Conservation (phyloP, 2,888 invertebrate genomes). For the Prosopocoilus inquinatus region DNA sequence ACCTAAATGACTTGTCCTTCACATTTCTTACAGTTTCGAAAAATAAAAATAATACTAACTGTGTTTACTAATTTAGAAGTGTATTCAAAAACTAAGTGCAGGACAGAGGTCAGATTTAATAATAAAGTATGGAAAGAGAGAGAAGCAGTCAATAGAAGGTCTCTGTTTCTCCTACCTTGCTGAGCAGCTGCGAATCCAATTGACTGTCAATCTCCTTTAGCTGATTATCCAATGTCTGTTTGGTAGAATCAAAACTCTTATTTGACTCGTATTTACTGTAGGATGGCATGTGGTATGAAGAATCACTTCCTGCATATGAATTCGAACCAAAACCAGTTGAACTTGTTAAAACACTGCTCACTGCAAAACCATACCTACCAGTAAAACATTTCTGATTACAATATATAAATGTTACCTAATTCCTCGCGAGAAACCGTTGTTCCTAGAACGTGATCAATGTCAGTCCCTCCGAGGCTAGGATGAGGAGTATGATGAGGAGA, state of each 20-base stretch:
- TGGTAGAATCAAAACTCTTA: constrained; percentile 69
- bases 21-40: constrained; percentile 8
- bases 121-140: constrained; percentile 11
- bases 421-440: constrained; percentile 52
- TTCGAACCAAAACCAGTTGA: constrained; percentile 59
- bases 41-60: background rate
- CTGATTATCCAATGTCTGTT: constrained; percentile 75
- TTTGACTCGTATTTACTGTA: constrained; percentile 53
- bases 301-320: constrained; percentile 58
- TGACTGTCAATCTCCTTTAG: constrained; percentile 80
- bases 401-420: constrained; percentile 40
- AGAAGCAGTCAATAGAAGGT: constrained; percentile 48
- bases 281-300: constrained; percentile 53
- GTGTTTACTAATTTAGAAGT: background rate
- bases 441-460: constrained; percentile 51
- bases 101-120: constrained; percentile 18
- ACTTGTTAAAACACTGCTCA: constrained; percentile 59
- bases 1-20: constrained; percentile 33
- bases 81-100: constrained; percentile 13
- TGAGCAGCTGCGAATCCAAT: constrained; percentile 68
- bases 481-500: constrained; percentile 55
- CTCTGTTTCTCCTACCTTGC: constrained; percentile 53
- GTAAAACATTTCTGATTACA: background rate
- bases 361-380: constrained; percentile 36
- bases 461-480: constrained; percentile 52